phyloP scores from a whole-genome alignment of 2,113 vertebrate genomes.

The Labeo catla region DNA sequence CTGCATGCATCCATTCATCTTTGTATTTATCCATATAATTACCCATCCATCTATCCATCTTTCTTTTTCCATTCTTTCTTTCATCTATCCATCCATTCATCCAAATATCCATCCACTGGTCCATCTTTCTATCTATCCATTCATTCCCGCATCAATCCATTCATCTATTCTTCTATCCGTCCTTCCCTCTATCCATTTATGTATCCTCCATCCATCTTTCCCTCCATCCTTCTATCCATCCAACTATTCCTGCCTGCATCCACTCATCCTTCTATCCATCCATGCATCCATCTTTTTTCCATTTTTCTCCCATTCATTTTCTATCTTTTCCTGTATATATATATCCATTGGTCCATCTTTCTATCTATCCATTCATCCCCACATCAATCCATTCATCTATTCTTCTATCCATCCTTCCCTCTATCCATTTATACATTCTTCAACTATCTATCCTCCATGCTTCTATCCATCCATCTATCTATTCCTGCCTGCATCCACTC shows the following conservation, averaged over 20 bases:
- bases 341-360: too few species aligned
- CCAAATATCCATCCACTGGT: neutral
- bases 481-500: neutral
- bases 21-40: too few species aligned
- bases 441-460: too few species aligned
- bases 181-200: neutral
- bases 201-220: neutral
- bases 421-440: neutral
- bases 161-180: neutral
- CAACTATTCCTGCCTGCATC: neutral
- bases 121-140: neutral
- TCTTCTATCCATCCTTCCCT: neutral
- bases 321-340: too few species aligned
- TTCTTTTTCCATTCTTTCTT: too few species aligned
- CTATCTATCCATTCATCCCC: too few species aligned
- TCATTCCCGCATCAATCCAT: neutral
- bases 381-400: neutral
- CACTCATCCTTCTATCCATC: neutral
- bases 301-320: too few species aligned
- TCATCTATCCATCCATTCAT: neutral
- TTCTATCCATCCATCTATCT: too few species aligned
- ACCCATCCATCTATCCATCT: neutral
- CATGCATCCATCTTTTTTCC: neutral
- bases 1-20: too few species aligned
- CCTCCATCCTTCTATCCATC: neutral